A percentile compares a stretch with the other conserved stretches of the same genome.
phyloP scores from a whole-genome alignment of 2,888 invertebrate genomes.

The Asteroscopus sphinx region DNA sequence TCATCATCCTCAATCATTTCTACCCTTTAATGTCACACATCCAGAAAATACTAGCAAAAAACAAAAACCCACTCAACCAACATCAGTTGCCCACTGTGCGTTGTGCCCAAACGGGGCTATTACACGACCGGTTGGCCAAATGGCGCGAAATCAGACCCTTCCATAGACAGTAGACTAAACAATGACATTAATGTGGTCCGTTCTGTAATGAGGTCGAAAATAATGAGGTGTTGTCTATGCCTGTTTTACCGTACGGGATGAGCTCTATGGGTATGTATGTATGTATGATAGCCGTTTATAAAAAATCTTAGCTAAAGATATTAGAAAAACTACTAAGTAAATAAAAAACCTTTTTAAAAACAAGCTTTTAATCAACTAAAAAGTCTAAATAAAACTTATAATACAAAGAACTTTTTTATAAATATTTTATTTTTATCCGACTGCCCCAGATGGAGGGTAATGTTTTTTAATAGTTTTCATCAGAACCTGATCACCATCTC shows the following conservation, averaged over 20 bases:
- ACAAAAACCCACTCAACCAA: neutral
- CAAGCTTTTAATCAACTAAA: too few species aligned
- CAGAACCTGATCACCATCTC: too few species aligned
- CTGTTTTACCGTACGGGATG: slow-evolving; percentile 12
- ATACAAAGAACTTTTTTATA: too few species aligned
- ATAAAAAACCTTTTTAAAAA: too few species aligned
- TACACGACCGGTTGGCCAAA: slow-evolving; percentile 88
- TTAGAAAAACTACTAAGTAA: too few species aligned
- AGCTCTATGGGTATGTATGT: too few species aligned
- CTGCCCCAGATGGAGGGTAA: too few species aligned
- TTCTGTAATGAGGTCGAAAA: slow-evolving; percentile 54
- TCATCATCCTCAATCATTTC: slow-evolving; percentile 22
- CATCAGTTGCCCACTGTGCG: slow-evolving; percentile 58
- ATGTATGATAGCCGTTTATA: neutral
- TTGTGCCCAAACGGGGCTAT: slow-evolving; percentile 71
- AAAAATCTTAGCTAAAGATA: neutral
- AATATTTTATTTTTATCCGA: too few species aligned
- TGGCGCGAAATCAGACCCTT: slow-evolving; percentile 88
- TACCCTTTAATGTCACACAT: neutral
- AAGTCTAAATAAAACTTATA: too few species aligned
- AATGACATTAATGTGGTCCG: slow-evolving; percentile 57
- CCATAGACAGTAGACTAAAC: slow-evolving; percentile 77
- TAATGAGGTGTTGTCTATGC: slow-evolving; percentile 51
- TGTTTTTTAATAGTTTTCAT: too few species aligned
- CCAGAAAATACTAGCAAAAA: slow-evolving; percentile 4